These are phyloP conservation scores for Tetragonisca angustula DNA, from an alignment of 2,888 invertebrate species.

Conservation along the genomic window DNA sequence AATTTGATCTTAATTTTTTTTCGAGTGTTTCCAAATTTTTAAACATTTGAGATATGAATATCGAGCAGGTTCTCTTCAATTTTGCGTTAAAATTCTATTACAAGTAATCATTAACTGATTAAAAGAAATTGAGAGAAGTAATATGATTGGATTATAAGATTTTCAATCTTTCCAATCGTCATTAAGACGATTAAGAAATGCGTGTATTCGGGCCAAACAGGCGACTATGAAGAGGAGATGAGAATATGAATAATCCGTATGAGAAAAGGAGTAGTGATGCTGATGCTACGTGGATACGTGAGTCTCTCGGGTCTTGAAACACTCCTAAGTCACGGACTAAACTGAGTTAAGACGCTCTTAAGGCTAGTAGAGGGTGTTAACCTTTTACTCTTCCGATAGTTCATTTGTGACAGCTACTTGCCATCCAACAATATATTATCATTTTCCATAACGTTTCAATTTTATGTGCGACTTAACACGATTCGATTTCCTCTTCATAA, in stretches of 20 bases:
- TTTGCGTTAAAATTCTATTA: not conserved
- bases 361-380: conserved; percentile 79
- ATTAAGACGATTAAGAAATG: not conserved
- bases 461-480: conserved; percentile 22
- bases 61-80: too few species aligned
- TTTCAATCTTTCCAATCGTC: not conserved
- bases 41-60: not conserved
- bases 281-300: not conserved
- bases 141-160: not conserved
- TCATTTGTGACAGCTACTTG: conserved; percentile 74
- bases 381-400: conserved; percentile 73
- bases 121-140: not conserved
- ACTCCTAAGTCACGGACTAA: conserved; percentile 73
- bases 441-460: conserved; percentile 74
- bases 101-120: not conserved
- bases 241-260: not conserved
- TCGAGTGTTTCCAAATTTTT: not conserved
- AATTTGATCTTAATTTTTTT: not conserved
- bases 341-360: conserved; percentile 74
- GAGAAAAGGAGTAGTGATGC: not conserved
- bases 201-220: too few species aligned
- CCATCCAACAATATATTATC: conserved; percentile 70
- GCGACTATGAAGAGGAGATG: not conserved
- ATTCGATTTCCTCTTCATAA: conserved; percentile 14
- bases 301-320: conserved; percentile 54